Evolutionary conservation across 2,113 vertebrate species (phyloP).

Genomic region (Conger conger): DNA sequence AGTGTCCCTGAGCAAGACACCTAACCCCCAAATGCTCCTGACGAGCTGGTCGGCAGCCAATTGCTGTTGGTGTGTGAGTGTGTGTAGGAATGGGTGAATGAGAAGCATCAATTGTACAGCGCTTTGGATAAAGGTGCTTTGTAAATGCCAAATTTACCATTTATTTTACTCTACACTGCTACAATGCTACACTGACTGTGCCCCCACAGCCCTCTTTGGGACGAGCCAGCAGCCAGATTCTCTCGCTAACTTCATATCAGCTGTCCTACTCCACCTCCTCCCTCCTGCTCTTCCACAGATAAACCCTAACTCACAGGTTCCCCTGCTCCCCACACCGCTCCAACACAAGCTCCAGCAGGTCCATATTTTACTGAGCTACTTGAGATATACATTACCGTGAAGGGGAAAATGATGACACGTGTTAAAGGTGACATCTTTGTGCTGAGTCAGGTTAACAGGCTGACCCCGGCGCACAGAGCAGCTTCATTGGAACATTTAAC

Average conservation of each 20-base stretch:
- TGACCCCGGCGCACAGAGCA: background rate
- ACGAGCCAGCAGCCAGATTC: background rate
- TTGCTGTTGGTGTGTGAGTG: too few relatives aligned
- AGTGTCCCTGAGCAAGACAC: too few relatives aligned
- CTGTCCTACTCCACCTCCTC: background rate
- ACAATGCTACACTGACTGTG: background rate
- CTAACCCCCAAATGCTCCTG: too few relatives aligned
- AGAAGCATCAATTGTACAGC: too few relatives aligned
- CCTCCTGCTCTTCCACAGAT: background rate
- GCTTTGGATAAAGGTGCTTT: too few relatives aligned
- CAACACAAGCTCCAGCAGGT: background rate
- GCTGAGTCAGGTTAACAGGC: conserved; percentile 8
- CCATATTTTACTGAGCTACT: background rate
- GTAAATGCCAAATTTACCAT: too few relatives aligned
- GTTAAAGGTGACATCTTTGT: background rate
- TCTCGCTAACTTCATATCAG: background rate
- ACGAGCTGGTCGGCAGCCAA: too few relatives aligned
- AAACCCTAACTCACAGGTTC: background rate
- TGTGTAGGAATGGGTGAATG: too few relatives aligned
- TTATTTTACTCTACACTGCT: too few relatives aligned
- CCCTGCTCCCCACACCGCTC: background rate
- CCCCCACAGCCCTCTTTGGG: background rate
- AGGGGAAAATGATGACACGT: background rate
- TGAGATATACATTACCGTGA: background rate
- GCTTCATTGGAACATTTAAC: background rate